Conservation (phyloP, 1,140 invertebrate species). For the Trypoxylus dichotomus region DNA sequence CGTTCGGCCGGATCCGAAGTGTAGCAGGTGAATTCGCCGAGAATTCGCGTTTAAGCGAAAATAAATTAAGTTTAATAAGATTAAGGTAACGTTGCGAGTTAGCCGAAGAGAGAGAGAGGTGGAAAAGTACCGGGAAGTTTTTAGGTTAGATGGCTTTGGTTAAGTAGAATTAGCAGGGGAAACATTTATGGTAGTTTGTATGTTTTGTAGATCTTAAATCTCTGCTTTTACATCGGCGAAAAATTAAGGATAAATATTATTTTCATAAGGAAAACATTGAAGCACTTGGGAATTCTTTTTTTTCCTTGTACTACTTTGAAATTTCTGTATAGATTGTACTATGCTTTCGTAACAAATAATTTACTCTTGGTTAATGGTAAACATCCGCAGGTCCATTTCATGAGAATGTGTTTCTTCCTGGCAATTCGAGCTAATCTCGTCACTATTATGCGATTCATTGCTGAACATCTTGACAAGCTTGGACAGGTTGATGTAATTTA, state of each 20-base stretch:
- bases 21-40: background rate
- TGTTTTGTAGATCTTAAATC: background rate
- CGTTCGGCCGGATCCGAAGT: background rate
- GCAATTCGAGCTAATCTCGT: too few species aligned
- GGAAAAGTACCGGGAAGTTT: background rate
- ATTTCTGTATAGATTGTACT: too few species aligned
- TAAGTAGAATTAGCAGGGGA: background rate
- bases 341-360: too few species aligned
- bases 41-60: background rate
- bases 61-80: slow-evolving; percentile 8
- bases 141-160: background rate
- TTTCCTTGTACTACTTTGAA: too few species aligned
- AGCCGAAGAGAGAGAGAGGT: background rate
- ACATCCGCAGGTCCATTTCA: too few species aligned
- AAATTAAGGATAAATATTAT: background rate
- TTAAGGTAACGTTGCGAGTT: background rate
- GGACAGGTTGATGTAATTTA: too few species aligned
- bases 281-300: too few species aligned
- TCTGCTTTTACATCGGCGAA: background rate
- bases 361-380: too few species aligned
- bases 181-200: background rate
- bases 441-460: too few species aligned
- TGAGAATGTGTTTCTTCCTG: too few species aligned
- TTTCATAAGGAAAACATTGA: too few species aligned
- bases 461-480: too few species aligned